Conservation (phyloP, 2,888 invertebrate species). For the Drosophila niveifrons region DNA sequence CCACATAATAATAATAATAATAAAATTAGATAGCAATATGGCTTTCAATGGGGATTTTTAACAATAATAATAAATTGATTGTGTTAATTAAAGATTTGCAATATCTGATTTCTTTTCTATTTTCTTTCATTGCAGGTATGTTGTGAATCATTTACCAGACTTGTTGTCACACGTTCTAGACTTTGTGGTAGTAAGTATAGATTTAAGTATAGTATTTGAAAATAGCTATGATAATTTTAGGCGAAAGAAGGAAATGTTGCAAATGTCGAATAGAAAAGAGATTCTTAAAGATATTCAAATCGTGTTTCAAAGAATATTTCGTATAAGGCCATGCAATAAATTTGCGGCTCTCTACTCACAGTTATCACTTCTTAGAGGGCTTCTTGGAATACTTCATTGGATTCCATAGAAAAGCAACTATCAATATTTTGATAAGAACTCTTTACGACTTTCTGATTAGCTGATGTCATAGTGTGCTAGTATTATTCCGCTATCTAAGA, state of each 20-base stretch:
- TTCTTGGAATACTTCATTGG: too few species aligned
- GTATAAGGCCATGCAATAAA: too few species aligned
- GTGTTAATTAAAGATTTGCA: slow-evolving; percentile 10
- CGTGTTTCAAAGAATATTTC: too few species aligned
- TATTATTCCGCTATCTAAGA: neutral
- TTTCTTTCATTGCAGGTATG: slow-evolving; percentile 69
- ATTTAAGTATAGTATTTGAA: neutral
- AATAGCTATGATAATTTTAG: too few species aligned
- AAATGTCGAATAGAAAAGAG: too few species aligned
- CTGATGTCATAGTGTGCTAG: neutral
- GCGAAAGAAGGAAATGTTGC: neutral
- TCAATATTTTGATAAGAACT: neutral
- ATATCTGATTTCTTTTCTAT: slow-evolving; percentile 21
- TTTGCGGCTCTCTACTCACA: too few species aligned
- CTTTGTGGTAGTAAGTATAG: slow-evolving; percentile 25
- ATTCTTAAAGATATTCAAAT: too few species aligned
- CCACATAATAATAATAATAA: slow-evolving; percentile 31
- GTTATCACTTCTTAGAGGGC: too few species aligned
- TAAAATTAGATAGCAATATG: slow-evolving; percentile 13
- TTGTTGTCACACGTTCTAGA: slow-evolving; percentile 9
- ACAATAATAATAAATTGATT: slow-evolving; percentile 25
- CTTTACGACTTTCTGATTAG: neutral
- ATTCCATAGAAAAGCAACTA: too few species aligned
- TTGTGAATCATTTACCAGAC: slow-evolving; percentile 41
- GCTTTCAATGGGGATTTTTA: slow-evolving; percentile 15